These are phyloP conservation scores for Heterohyrax brucei DNA, from an alignment of 2,797 vertebrate species.

Conservation along the genomic window DNA sequence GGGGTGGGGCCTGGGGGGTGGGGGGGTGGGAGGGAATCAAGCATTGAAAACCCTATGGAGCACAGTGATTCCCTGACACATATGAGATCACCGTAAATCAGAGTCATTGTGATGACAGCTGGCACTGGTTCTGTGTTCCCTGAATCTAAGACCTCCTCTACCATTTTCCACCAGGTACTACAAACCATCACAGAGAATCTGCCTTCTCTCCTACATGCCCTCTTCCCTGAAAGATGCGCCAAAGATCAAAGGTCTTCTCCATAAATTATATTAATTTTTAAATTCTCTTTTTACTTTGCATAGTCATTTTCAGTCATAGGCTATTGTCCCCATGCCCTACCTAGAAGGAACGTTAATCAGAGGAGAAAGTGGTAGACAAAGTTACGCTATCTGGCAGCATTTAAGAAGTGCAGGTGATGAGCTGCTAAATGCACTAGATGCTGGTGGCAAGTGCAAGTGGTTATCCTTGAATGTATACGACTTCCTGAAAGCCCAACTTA, in stretches of 20 bases:
- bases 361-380: not conserved
- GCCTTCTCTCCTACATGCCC: not conserved
- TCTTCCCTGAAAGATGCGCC: not conserved
- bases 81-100: not conserved
- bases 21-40: not conserved
- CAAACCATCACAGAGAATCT: not conserved
- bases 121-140: not conserved
- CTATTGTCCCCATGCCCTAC: accelerated
- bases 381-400: not conserved
- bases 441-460: not conserved
- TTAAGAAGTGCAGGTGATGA: not conserved
- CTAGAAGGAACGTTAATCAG: slow-evolving; percentile 12
- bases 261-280: not conserved
- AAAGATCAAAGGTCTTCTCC: not conserved
- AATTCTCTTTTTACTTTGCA: slow-evolving; percentile 16
- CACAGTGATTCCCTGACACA: not conserved
- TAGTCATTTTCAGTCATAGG: not conserved
- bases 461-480: not conserved
- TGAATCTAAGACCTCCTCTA: slow-evolving; percentile 26
- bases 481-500: not conserved
- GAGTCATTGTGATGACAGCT: not conserved
- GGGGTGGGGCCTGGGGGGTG: no score
- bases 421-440: not conserved
- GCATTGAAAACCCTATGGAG: not conserved
- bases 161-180: slow-evolving; percentile 8